Conservation (phyloP, 1,140 invertebrate genomes). For the Dendrolimus kikuchii region DNA sequence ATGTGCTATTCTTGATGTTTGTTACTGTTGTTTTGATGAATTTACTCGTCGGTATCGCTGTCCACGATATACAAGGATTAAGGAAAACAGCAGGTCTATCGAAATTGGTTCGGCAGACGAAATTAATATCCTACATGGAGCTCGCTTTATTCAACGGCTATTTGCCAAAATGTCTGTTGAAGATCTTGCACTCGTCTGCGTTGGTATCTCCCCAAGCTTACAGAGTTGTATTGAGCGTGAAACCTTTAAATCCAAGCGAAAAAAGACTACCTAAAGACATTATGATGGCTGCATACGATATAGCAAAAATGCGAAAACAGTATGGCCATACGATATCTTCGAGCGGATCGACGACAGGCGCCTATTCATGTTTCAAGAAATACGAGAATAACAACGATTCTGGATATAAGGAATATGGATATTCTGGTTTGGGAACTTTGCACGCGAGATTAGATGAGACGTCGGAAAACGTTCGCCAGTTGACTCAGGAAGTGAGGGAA, state of each 20-base stretch:
- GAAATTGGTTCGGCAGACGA: constrained; percentile 78
- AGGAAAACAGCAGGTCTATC: constrained; percentile 79
- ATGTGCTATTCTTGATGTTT: constrained; percentile 77
- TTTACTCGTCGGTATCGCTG: constrained; percentile 79
- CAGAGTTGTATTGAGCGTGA: constrained; percentile 83
- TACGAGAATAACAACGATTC: constrained; percentile 76
- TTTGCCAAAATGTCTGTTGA: constrained; percentile 79
- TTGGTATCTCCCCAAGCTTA: constrained; percentile 84
- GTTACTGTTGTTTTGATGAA: constrained; percentile 82
- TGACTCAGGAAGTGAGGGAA: constrained; percentile 76
- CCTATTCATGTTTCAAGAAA: constrained; percentile 74
- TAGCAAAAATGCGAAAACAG: constrained; percentile 80
- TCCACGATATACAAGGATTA: constrained; percentile 79
- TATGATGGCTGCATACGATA: constrained; percentile 81
- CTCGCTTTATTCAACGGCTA: constrained; percentile 75
- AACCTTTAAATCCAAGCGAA: constrained; percentile 85
- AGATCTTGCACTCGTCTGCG: constrained; percentile 81
- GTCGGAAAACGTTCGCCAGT: constrained; percentile 73
- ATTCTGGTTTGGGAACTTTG: constrained; percentile 70
- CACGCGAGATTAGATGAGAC: constrained; percentile 77
- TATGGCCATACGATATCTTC: constrained; percentile 78
- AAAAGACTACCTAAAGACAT: constrained; percentile 84
- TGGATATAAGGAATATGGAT: constrained; percentile 66
- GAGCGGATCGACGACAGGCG: constrained; percentile 72
- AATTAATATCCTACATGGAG: constrained; percentile 79